A percentile compares a stretch with the other conserved stretches of the same genome.
phyloP scores from a whole-genome alignment of 2,888 invertebrate species.

The Morpho helenor region DNA sequence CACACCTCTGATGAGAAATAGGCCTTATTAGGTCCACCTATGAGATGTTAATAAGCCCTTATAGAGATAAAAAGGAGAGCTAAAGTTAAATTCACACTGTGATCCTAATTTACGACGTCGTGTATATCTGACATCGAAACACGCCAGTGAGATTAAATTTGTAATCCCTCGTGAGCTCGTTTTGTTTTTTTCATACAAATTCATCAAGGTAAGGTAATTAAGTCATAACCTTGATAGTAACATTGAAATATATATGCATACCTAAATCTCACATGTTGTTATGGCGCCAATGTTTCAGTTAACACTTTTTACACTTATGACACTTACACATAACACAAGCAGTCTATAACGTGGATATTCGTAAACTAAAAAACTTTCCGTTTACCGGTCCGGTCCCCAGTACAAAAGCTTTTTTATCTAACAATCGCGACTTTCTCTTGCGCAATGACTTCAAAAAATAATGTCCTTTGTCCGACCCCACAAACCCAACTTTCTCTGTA shows the following conservation, averaged over 20 bases:
- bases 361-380: slow-evolving; percentile 64
- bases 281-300: not conserved
- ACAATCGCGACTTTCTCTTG: slow-evolving; percentile 66
- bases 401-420: slow-evolving; percentile 57
- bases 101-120: slow-evolving; percentile 1
- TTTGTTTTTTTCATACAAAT: slow-evolving; percentile 1
- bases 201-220: slow-evolving; percentile 1
- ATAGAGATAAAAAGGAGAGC: too few species aligned
- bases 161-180: not conserved
- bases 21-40: too few species aligned
- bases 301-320: slow-evolving; percentile 12
- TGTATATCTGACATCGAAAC: not conserved
- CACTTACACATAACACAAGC: slow-evolving; percentile 48
- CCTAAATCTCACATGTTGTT: slow-evolving; percentile 1
- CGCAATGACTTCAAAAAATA: slow-evolving; percentile 58
- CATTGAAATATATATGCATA: not conserved
- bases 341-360: slow-evolving; percentile 51
- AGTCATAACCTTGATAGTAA: not conserved
- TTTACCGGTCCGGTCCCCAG: slow-evolving; percentile 50
- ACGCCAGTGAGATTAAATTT: slow-evolving; percentile 2
- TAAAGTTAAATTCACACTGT: not conserved
- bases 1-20: not conserved
- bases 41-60: too few species aligned
- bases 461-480: slow-evolving; percentile 46
- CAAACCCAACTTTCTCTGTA: slow-evolving; percentile 63